phyloP scores from a whole-genome alignment of 2,113 vertebrate species.

The Cathartes aura region DNA sequence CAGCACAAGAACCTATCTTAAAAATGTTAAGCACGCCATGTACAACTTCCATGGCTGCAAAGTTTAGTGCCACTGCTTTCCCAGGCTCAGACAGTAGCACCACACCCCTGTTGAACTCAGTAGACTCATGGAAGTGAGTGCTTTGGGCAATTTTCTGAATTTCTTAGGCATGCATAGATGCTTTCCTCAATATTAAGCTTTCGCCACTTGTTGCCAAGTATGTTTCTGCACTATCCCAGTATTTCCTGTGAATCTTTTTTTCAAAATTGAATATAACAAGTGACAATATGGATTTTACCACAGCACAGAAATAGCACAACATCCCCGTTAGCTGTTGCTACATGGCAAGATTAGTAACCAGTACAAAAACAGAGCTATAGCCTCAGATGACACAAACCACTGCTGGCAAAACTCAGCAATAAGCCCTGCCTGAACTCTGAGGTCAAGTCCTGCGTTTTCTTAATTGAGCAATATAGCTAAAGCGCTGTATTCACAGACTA shows the following conservation, averaged over 20 bases:
- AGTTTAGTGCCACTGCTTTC: background rate
- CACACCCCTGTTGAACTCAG: rapidly evolving
- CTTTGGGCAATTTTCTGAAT: background rate
- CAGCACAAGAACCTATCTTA: background rate
- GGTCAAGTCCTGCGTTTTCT: background rate
- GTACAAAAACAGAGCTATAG: background rate
- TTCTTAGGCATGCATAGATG: rapidly evolving
- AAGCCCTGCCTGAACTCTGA: background rate
- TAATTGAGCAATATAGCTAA: background rate
- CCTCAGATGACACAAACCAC: background rate
- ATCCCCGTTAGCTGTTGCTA: background rate
- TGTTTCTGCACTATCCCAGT: background rate
- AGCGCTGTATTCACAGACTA: background rate
- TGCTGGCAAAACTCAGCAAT: background rate
- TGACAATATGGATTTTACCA: background rate
- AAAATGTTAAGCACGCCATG: rapidly evolving
- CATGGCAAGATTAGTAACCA: background rate
- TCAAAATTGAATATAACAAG: background rate
- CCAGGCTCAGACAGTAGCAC: background rate
- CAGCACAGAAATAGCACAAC: background rate
- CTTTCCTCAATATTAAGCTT: background rate
- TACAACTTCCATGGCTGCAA: too few relatives aligned
- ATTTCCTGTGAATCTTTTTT: background rate
- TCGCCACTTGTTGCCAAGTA: background rate
- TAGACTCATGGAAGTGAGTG: rapidly evolving